Conservation (phyloP, 2,888 invertebrate species). For the Ctena decussata region DNA sequence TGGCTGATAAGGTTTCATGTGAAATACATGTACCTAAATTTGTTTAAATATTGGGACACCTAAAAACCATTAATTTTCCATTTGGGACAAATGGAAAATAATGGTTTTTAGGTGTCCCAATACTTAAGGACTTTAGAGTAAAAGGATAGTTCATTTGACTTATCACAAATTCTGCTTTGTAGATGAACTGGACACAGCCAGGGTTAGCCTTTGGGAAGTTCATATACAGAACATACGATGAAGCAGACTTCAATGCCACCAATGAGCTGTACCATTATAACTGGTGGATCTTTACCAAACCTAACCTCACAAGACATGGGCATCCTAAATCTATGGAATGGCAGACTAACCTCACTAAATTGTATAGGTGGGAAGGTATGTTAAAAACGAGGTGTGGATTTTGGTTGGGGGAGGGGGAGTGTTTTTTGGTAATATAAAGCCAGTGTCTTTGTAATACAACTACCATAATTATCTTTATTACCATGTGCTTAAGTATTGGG, state of each 20-base stretch:
- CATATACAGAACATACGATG: slow-evolving; percentile 80
- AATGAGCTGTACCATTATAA: slow-evolving; percentile 76
- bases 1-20: too few species aligned
- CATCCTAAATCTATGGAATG: slow-evolving; percentile 79
- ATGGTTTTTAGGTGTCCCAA: too few species aligned
- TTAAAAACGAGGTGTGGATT: too few species aligned
- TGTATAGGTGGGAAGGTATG: slow-evolving; percentile 68
- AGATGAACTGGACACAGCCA: slow-evolving; percentile 71
- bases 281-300: slow-evolving; percentile 73
- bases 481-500: too few species aligned
- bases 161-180: slow-evolving; percentile 7
- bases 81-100: too few species aligned
- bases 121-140: too few species aligned
- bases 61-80: too few species aligned
- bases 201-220: slow-evolving; percentile 70
- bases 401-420: not conserved
- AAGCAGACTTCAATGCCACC: slow-evolving; percentile 79
- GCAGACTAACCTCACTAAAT: slow-evolving; percentile 59
- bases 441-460: too few species aligned
- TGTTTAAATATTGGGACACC: too few species aligned
- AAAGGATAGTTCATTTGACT: too few species aligned
- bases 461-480: too few species aligned
- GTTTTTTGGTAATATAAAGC: not conserved
- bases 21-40: too few species aligned
- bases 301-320: slow-evolving; percentile 78